Evolutionary conservation across 2,888 invertebrate genomes (phyloP), one percentile per base, ranked within the genome.

Genomic region (Drosophila ezoana): DNA sequence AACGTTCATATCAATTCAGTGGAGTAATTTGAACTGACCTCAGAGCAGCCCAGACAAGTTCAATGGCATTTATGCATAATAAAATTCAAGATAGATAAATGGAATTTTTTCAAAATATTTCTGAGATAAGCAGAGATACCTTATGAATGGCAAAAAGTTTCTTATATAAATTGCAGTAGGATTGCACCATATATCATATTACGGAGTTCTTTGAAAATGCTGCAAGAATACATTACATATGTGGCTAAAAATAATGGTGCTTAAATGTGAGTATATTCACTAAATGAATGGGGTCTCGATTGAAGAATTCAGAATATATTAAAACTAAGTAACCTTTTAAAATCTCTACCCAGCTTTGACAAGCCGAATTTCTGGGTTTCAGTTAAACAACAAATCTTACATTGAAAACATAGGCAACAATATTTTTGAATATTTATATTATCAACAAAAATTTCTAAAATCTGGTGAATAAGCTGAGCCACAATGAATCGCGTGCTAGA

Each of bases 401-500:
- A 47, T 45, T 8, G 43, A n/a, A 33, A 41, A 23, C 40, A 38
- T 6, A 41, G 18, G 13, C 10, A 43, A 5, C 33, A 10, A n/a
- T 3, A 20, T 51, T 52, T n/a, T 0, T 3, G 32, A 2, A 8
- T 37, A 8, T 58, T 45, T 4, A 9, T 47, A 13, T 49, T 3
- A 6, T 20, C 3, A 28, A n/a, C 0, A 13, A 13, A 4, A 41
- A 49, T n/a, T 16, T 35, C 5, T 0, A 10, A n/a, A 41, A 9
- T 28, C 8, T 13, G 3, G 1, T 33, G 1, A 23, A 13, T 1
- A 16, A 6, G 13, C 8, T 0, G 4, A 41, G 9, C 4, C 32
- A 65, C 20, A 37, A 81, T 86, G 80, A 77, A 77, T 60, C 89
- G 89, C 2, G 16, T 57, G 23, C 49, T 91, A n/a, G 91, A 91